Conservation (phyloP, 1,140 invertebrate genomes). For the Neoseiulus cucumeris region DNA sequence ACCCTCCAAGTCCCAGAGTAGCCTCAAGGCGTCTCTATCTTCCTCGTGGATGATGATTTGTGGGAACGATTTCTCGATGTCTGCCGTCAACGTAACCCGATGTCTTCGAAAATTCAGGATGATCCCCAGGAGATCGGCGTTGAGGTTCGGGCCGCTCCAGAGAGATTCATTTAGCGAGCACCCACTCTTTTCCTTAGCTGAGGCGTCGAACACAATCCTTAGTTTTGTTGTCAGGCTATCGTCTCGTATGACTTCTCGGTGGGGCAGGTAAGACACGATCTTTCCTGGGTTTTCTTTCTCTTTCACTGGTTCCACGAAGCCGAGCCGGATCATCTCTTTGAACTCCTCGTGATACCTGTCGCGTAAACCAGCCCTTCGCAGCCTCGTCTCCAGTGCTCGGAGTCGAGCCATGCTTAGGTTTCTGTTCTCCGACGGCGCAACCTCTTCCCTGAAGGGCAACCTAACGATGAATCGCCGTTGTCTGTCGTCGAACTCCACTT, state of each 20-base stretch:
- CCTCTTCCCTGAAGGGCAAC: too few species aligned
- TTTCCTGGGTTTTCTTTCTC: too few species aligned
- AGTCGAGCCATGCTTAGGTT: too few species aligned
- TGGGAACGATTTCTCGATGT: constrained; percentile 5
- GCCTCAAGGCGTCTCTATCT: neutral
- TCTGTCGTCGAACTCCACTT: too few species aligned
- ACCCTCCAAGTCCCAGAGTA: neutral
- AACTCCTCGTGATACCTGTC: too few species aligned
- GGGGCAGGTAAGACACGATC: constrained; percentile 18
- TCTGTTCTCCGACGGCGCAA: too few species aligned
- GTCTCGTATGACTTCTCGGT: constrained; percentile 21
- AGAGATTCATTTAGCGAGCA: constrained; percentile 10
- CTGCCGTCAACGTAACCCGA: neutral
- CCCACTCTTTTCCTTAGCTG: neutral
- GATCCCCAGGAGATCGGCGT: constrained; percentile 3
- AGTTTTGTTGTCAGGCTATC: constrained; percentile 19
- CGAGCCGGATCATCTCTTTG: too few species aligned
- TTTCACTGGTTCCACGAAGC: too few species aligned
- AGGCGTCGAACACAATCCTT: constrained; percentile 21
- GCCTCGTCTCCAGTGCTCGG: too few species aligned
- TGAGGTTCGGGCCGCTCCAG: neutral
- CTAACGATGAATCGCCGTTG: too few species aligned
- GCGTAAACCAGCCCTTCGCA: too few species aligned
- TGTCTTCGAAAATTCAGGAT: constrained; percentile 11
- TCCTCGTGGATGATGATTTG: constrained; percentile 4